Evolutionary conservation across 2,797 vertebrate genomes (phyloP), one percentile per base, ranked within the genome.

Genomic region (Gymnoscopelus microlampas): DNA sequence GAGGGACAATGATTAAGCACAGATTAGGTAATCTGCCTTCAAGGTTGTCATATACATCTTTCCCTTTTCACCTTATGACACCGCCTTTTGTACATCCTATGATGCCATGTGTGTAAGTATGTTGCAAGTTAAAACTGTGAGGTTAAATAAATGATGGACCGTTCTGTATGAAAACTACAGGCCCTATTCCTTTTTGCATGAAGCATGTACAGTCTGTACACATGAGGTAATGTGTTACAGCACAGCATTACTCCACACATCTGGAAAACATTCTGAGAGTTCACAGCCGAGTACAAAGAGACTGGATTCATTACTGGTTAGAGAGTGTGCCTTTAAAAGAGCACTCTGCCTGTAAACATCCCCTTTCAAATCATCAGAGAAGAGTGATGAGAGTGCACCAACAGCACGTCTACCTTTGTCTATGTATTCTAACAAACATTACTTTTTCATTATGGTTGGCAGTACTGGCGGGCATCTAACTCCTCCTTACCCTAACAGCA

Each of bases 211-310:
- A 44, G 39, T 44, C 39, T 63, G 35, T 60, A 74, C 78, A 72
- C 68, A 68, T 66, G 60, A 78, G 71, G 66, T 61, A 83, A 71
- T 75, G 64, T 63, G 66, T 82, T 68, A 58, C 68, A 68, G 77
- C 83, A 70, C 68, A 69, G 77, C 83, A 70, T 59, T 2, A 71
- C 74, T 84, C 72, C 71, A 53, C 78, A 89, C 92, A 93, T 93
- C 91, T 94, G 92, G 90, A 89, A 44, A 91, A 68, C 63, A 71
- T 78, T 92, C 84, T 83, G 7, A 71, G 26, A 48, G 39, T 68
- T 60, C 71, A 68, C 50, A 73, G 57, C 72, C 66, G 72, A 78
- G 71, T 66, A 81, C 70, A 85, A 84, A 89, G 67, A 71, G 56
- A 70, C 0, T 82, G 77, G 81, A 86, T 76, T 85, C 70, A 73